phyloP scores from a whole-genome alignment of 2,113 vertebrate genomes.

The Dunckerocampus dactyliophorus region DNA sequence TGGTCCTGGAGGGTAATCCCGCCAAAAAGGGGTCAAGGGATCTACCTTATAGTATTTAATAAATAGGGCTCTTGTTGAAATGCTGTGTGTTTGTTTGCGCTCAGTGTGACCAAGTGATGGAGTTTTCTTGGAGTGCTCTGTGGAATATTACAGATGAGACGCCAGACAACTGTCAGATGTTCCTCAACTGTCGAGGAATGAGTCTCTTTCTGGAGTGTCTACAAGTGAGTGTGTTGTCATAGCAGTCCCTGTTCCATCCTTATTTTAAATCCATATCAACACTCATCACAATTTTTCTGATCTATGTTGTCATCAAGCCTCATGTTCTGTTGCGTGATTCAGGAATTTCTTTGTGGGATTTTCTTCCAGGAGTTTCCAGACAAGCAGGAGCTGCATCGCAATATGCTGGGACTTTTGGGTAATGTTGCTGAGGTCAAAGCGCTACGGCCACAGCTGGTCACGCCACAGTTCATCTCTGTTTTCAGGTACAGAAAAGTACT shows the following conservation, averaged over 20 bases:
- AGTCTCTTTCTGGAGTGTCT: slow-evolving; percentile 95
- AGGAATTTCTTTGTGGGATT: background rate
- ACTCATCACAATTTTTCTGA: background rate
- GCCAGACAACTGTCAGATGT: slow-evolving; percentile 98
- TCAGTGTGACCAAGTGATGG: slow-evolving; percentile 98
- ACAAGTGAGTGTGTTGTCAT: slow-evolving; percentile 70
- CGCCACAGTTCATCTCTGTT: slow-evolving; percentile 90
- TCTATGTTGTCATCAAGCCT: too few species aligned
- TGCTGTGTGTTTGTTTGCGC: slow-evolving; percentile 3
- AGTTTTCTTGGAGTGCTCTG: slow-evolving; percentile 97
- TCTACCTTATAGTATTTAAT: too few species aligned
- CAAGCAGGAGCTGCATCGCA: slow-evolving; percentile 96
- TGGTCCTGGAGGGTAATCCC: too few species aligned
- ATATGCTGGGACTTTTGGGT: slow-evolving; percentile 94
- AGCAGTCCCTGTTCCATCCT: background rate
- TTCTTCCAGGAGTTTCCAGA: slow-evolving; percentile 87
- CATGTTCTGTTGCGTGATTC: background rate
- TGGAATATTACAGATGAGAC: slow-evolving; percentile 99
- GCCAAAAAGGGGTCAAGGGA: too few species aligned
- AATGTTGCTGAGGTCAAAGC: slow-evolving; percentile 93
- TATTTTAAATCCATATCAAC: too few species aligned
- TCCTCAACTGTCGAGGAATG: slow-evolving; percentile 94
- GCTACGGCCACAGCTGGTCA: slow-evolving; percentile 90
- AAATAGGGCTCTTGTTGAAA: background rate
- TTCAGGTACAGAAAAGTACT: slow-evolving; percentile 79